These are phyloP conservation scores for Yoshiicerus persimilis DNA, from an alignment of 1,140 invertebrate species.

Conservation along the genomic window DNA sequence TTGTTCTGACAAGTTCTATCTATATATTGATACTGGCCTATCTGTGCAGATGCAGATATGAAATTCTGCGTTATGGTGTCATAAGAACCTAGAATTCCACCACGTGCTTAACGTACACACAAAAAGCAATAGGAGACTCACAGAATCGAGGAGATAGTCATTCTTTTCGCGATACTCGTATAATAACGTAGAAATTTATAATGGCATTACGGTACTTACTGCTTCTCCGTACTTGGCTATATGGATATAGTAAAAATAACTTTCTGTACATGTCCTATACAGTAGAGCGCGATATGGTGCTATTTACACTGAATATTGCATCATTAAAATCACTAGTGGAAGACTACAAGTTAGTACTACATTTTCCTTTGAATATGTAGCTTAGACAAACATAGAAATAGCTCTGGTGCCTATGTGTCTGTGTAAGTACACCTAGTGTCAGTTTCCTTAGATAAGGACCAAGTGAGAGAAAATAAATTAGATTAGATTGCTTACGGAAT, in stretches of 20 bases:
- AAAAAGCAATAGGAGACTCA: too few species aligned
- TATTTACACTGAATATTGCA: background rate
- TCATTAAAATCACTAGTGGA: background rate
- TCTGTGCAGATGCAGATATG: background rate
- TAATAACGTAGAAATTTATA: background rate
- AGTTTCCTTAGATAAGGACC: background rate
- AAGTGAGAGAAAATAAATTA: background rate
- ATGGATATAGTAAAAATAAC: too few species aligned
- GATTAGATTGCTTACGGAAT: constrained; percentile 40
- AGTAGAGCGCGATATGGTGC: background rate
- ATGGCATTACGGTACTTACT: background rate
- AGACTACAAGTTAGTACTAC: too few species aligned
- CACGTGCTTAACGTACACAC: background rate
- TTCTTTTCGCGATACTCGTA: background rate
- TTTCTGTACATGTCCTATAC: too few species aligned
- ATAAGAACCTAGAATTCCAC: background rate
- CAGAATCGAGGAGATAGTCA: background rate
- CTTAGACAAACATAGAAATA: too few species aligned
- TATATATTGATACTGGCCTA: background rate
- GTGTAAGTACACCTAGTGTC: background rate
- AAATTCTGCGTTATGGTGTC: background rate
- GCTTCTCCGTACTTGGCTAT: background rate
- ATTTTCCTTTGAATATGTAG: too few species aligned
- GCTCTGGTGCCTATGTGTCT: too few species aligned
- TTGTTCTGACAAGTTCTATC: background rate